A percentile compares a stretch with the other conserved stretches of the same genome.
These are phyloP conservation scores for Noctuana brunneofusca DNA, from an alignment of 2,888 invertebrate genomes.

Conservation along the genomic window DNA sequence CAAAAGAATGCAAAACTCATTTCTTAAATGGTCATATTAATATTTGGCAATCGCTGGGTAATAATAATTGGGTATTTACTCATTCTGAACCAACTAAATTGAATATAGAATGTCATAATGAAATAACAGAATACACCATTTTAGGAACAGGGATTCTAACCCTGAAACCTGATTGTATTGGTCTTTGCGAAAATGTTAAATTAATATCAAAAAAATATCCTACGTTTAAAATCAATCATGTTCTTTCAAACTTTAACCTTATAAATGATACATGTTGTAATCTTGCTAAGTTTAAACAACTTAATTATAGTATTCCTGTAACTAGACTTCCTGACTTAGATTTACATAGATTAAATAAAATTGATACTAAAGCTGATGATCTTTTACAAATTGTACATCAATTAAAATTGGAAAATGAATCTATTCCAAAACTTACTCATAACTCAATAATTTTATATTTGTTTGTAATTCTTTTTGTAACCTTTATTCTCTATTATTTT, in stretches of 20 bases:
- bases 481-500: conserved; percentile 11
- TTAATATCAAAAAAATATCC: neutral
- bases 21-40: conserved; percentile 6
- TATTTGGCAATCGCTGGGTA: conserved; percentile 10
- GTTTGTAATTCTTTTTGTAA: conserved; percentile 2
- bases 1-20: conserved; percentile 15
- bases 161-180: conserved; percentile 12
- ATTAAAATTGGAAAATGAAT: conserved; percentile 9
- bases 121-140: conserved; percentile 6
- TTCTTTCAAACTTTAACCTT: conserved; percentile 17
- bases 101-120: conserved; percentile 1
- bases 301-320: neutral
- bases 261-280: conserved; percentile 14
- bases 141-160: conserved; percentile 17
- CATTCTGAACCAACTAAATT: conserved; percentile 12
- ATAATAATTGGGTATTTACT: conserved; percentile 17
- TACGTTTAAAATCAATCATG: neutral
- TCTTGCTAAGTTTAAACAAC: conserved; percentile 1
- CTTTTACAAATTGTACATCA: conserved; percentile 3
- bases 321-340: conserved; percentile 10
- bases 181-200: conserved; percentile 16
- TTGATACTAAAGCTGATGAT: conserved; percentile 12
- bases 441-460: conserved; percentile 3
- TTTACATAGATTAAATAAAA: conserved; percentile 7
- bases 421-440: neutral